Conservation (phyloP, 2,888 invertebrate genomes). For the Zeuzera pyrina region DNA sequence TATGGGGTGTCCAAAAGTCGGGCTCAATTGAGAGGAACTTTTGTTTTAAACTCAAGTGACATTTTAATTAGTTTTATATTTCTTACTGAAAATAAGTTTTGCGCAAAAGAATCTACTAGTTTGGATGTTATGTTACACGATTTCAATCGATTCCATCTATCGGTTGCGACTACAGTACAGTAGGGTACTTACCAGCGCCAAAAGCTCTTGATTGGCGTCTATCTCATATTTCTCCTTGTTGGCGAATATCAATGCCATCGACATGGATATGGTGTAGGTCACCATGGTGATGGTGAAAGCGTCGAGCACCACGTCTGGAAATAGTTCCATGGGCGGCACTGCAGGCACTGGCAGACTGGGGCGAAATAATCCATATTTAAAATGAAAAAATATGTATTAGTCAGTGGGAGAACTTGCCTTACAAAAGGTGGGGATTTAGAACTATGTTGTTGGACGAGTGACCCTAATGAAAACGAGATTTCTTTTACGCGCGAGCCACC, state of each 20-base stretch:
- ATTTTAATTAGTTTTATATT: background rate
- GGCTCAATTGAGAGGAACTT: too few relatives aligned
- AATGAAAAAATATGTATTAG: constrained; percentile 6
- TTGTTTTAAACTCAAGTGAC: background rate
- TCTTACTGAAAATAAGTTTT: too few relatives aligned
- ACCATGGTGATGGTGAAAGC: constrained; percentile 82
- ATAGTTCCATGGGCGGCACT: constrained; percentile 74
- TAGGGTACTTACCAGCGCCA: constrained; percentile 77
- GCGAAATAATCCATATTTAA: constrained; percentile 5
- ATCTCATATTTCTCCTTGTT: constrained; percentile 81
- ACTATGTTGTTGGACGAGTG: too few relatives aligned
- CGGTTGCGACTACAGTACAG: too few relatives aligned
- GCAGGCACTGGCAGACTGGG: constrained; percentile 77
- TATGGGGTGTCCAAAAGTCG: too few relatives aligned
- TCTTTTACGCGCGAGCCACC: too few relatives aligned
- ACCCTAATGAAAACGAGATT: too few relatives aligned
- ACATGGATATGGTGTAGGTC: constrained; percentile 84
- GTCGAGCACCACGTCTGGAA: constrained; percentile 75
- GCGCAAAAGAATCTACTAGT: too few relatives aligned
- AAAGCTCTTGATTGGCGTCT: constrained; percentile 83
- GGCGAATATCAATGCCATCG: constrained; percentile 87
- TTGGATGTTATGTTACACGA: too few relatives aligned
- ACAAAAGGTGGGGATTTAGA: too few relatives aligned
- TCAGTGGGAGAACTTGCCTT: too few relatives aligned
- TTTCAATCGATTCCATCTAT: too few relatives aligned